These are phyloP conservation scores for Anadara kagoshimensis DNA, from an alignment of 1,140 invertebrate species.

Conservation along the genomic window DNA sequence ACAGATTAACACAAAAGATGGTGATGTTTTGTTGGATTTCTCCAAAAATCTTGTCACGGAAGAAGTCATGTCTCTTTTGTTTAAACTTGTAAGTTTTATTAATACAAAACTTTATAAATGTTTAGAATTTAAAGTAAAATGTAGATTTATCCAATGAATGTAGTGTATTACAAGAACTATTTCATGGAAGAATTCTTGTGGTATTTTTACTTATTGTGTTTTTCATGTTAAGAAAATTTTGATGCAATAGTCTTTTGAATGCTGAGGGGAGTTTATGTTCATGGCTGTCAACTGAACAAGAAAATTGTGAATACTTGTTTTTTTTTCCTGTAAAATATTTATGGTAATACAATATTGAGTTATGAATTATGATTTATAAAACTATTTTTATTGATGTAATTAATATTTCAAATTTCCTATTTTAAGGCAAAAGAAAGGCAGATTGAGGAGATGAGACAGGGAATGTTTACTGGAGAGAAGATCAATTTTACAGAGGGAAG, in stretches of 20 bases:
- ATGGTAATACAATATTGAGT: too few species aligned
- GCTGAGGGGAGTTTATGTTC: too few species aligned
- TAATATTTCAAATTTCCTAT: not conserved
- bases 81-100: constrained; percentile 82
- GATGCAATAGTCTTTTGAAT: too few species aligned
- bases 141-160: not conserved
- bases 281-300: too few species aligned
- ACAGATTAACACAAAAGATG: constrained; percentile 83
- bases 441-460: constrained; percentile 89
- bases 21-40: constrained; percentile 93
- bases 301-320: too few species aligned
- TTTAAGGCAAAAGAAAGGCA: constrained; percentile 85
- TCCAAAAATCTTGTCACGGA: constrained; percentile 96
- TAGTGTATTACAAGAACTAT: too few species aligned
- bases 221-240: too few species aligned
- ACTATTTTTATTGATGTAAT: not conserved
- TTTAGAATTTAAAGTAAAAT: not conserved
- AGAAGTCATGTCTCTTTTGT: constrained; percentile 83
- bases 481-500: constrained; percentile 99
- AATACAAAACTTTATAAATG: not conserved
- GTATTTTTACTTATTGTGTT: too few species aligned
- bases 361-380: too few species aligned
- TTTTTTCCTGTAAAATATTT: too few species aligned
- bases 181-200: too few species aligned
- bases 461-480: constrained; percentile 95